Base-by-base conservation (phyloP, 2,888 invertebrate genomes). In the Agriopis marginaria region DNA sequence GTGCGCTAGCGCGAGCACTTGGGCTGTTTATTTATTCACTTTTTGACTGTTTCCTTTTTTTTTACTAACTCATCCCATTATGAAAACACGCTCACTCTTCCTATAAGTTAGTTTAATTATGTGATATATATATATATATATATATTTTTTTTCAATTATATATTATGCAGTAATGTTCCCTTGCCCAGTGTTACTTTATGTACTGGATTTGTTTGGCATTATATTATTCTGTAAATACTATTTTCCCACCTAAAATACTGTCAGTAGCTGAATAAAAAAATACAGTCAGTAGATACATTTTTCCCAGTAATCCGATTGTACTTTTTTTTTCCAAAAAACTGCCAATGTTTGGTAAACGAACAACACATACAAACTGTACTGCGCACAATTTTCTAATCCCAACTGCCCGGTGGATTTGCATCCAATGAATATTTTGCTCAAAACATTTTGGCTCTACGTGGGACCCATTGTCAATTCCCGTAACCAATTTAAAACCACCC, bases 351-450 rank as follows among this genome's bases (percentile, higher is more conserved):
- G 68, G 53, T 70, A 72, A 75, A 71, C 76, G 71, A 73, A 76
- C 70, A 72, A 72, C 71, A 72, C 75, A 70, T 63, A 66, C 72
- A 64, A 78, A 78, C 79, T 76, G 76, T 83, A 76, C 72, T 79
- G 81, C 80, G 84, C 82, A 84, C 82, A 85, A 80, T 82, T 77
- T 85, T 86, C 89, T 89, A 90, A 90, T 90, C 87, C 89, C 81
- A 79, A 81, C 80, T 78, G 81, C 82, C 81, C 83, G 85, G 79
- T 81, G 88, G 87, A 90, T 90, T 90, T 90, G 90, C 90, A 90
- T 90, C 86, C 89, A 86, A 89, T 89, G 90, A 90, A 90, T 90
- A 89, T 90, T 90, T 90, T 90, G 90, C 84, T 84, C 87, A 87
- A 90, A 90, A 89, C 89, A 89, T 90, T 90, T 89, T 86, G 87